Conservation (phyloP, 2,113 vertebrate genomes). For the Crypturellus undulatus region DNA sequence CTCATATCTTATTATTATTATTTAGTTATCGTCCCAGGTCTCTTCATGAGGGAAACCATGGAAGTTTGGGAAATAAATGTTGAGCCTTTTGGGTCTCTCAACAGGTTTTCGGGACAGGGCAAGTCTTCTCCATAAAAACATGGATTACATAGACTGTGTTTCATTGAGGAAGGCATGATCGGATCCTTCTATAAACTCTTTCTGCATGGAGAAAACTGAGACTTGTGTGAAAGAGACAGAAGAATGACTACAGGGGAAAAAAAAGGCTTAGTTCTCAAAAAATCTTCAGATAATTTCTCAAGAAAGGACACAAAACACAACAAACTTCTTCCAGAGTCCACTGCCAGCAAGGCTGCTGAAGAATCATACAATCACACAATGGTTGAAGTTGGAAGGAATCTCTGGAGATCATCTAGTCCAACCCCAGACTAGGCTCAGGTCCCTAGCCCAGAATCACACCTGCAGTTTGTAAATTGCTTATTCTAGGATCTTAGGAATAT, state of each 20-base stretch:
- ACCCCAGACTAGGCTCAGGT: no score
- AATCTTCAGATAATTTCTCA: background rate
- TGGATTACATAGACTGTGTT: background rate
- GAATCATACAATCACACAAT: background rate
- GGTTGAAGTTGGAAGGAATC: no score
- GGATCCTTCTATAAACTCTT: background rate
- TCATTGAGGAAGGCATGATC: background rate
- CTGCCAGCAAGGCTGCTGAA: background rate
- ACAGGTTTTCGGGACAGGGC: background rate
- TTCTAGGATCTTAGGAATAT: background rate
- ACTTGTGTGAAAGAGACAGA: background rate
- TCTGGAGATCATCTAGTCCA: no score
- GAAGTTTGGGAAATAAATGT: background rate
- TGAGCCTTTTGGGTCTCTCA: background rate
- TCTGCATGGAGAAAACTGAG: background rate
- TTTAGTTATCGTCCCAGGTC: background rate
- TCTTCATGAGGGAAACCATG: background rate
- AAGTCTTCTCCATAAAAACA: background rate
- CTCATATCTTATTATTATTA: background rate
- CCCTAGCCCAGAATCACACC: background rate
- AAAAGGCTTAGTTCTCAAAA: background rate
- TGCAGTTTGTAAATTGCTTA: background rate
- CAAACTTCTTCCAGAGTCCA: accelerated
- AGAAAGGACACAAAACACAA: background rate
- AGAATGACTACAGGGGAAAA: background rate